phyloP scores from a whole-genome alignment of 2,113 vertebrate species.

The Rhabdomys dilectus region DNA sequence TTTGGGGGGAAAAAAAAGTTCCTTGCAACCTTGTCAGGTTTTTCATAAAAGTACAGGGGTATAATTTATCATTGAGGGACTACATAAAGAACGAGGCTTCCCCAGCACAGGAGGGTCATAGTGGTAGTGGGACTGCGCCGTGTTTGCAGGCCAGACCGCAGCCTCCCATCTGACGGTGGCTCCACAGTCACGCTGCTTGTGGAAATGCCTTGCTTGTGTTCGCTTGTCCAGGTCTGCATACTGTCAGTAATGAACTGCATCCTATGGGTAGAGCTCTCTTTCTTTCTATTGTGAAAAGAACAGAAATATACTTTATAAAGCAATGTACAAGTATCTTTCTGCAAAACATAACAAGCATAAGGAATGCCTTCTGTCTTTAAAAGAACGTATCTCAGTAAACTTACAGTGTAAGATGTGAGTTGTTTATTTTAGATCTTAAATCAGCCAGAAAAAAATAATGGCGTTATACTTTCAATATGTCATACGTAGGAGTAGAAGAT shows the following conservation, averaged over 20 bases:
- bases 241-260: slow-evolving; percentile 8
- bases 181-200: neutral
- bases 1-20: slow-evolving; percentile 36
- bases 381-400: slow-evolving; percentile 42
- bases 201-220: neutral
- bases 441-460: slow-evolving; percentile 18
- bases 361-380: slow-evolving; percentile 59
- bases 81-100: slow-evolving; percentile 28
- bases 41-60: neutral
- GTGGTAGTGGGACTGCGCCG: slow-evolving; percentile 30
- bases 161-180: slow-evolving; percentile 47
- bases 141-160: slow-evolving; percentile 50
- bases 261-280: slow-evolving; percentile 23
- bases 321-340: slow-evolving; percentile 56
- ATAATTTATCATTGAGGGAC: slow-evolving; percentile 8
- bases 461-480: neutral
- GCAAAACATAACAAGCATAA: slow-evolving; percentile 36
- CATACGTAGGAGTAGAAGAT: neutral
- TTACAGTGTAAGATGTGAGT: neutral
- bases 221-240: slow-evolving; percentile 1
- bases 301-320: slow-evolving; percentile 11
- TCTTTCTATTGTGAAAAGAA: slow-evolving; percentile 63
- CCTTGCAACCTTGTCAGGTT: slow-evolving; percentile 43
- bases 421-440: neutral
- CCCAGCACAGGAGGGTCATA: slow-evolving; percentile 33